A percentile compares a stretch with the other conserved stretches of the same genome.
These are phyloP conservation scores for Chlorocebus sabaeus DNA, from an alignment of 2,113 vertebrate genomes.

Conservation along the genomic window DNA sequence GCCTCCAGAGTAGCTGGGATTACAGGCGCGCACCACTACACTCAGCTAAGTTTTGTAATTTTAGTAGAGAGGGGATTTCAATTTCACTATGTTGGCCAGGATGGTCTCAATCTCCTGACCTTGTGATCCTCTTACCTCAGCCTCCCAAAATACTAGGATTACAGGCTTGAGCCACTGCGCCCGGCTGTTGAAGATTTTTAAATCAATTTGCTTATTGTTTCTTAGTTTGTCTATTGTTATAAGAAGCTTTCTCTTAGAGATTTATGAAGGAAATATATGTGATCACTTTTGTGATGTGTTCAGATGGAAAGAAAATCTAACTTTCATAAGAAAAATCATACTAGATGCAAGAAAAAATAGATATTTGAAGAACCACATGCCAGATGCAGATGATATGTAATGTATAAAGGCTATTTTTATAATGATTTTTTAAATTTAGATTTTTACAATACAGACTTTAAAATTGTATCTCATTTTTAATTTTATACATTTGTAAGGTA, in stretches of 20 bases:
- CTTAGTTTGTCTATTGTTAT: background rate
- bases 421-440: background rate
- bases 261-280: background rate
- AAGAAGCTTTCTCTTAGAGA: background rate
- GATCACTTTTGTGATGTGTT: background rate
- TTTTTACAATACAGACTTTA: background rate
- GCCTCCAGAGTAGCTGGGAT: no score
- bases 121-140: no score
- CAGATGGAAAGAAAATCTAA: constrained; percentile 39
- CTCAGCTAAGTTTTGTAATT: no score
- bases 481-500: background rate
- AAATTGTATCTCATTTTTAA: background rate
- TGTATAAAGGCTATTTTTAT: background rate
- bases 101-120: no score
- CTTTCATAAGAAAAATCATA: constrained; percentile 26
- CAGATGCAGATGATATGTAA: background rate
- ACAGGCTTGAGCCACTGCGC: no score
- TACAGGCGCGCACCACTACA: no score
- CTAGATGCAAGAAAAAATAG: background rate
- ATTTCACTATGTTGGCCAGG: no score
- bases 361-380: background rate
- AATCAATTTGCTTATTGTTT: constrained; percentile 23
- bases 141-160: no score
- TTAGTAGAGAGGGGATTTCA: no score
- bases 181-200: background rate